Evolutionary conservation across 2,888 invertebrate species (phyloP).

Genomic region (Slavum lentiscoides): DNA sequence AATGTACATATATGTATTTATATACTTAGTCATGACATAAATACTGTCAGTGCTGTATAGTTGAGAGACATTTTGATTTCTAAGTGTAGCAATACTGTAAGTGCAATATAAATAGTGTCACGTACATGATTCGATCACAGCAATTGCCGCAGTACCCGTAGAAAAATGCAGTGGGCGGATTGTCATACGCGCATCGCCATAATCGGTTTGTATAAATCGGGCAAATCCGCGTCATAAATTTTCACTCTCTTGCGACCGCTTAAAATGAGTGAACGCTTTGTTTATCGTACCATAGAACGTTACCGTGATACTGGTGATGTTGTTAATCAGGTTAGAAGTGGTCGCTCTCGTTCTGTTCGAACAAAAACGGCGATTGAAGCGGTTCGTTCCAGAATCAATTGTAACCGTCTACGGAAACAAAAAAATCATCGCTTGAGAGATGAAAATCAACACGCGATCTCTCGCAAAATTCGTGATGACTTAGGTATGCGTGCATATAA

Average conservation of each 20-base stretch:
- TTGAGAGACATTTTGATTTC: not conserved
- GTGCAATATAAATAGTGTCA: no score
- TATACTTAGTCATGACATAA: not conserved
- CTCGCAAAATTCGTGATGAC: no score
- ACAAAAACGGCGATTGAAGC: not conserved
- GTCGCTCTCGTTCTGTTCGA: conserved; percentile 4
- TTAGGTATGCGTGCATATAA: no score
- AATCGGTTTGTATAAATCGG: not conserved
- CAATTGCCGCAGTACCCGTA: not conserved
- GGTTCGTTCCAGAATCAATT: not conserved
- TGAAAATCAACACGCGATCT: no score
- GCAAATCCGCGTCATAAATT: not conserved
- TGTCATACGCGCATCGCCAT: not conserved
- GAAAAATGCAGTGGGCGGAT: not conserved
- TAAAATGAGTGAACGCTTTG: not conserved
- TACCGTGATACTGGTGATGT: not conserved
- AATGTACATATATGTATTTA: no score
- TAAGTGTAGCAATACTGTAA: not conserved
- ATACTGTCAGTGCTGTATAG: not conserved
- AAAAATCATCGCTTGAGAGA: not conserved
- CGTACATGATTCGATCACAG: no score
- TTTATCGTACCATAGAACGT: conserved; percentile 3
- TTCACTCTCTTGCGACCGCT: not conserved
- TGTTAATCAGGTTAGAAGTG: conserved; percentile 3
- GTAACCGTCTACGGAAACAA: not conserved